These are phyloP conservation scores for Strigops habroptila DNA, from an alignment of 2,113 vertebrate species.

Conservation along the genomic window DNA sequence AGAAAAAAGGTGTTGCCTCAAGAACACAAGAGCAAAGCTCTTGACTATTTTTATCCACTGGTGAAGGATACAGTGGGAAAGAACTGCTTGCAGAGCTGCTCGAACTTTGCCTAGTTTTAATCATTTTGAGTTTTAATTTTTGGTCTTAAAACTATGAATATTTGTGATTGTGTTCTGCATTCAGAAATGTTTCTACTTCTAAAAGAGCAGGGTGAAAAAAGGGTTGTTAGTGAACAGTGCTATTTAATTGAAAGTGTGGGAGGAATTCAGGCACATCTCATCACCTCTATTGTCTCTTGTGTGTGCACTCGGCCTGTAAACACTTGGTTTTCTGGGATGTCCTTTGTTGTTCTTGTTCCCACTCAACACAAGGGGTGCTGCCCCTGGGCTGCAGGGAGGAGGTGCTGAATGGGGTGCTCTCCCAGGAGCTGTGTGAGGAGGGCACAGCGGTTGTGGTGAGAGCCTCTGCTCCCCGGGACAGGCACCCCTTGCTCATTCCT, in stretches of 20 bases:
- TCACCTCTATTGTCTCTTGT: conserved; percentile 4
- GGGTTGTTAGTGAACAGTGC: background rate
- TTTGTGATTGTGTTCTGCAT: background rate
- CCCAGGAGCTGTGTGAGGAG: accelerated
- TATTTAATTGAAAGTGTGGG: background rate
- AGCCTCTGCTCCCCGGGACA: background rate
- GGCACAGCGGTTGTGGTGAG: accelerated
- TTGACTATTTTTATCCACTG: conserved; percentile 30
- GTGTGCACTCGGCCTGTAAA: background rate
- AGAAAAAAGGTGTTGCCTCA: conserved; percentile 38
- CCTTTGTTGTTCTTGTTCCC: background rate
- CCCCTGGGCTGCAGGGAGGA: background rate
- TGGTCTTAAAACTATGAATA: background rate
- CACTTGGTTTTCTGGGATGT: background rate
- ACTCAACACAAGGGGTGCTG: background rate
- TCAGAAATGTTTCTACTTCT: background rate
- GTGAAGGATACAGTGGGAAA: background rate
- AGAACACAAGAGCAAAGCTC: conserved; percentile 16
- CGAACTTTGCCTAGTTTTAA: background rate
- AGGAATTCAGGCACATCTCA: background rate
- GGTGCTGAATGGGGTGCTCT: background rate
- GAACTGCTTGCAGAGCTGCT: background rate
- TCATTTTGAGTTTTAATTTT: background rate
- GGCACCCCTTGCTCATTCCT: background rate
- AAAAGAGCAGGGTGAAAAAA: background rate